Evolutionary conservation across 2,888 invertebrate species (phyloP), one percentile per base, ranked within the genome.

Genomic region (Pterobdella sp.): DNA sequence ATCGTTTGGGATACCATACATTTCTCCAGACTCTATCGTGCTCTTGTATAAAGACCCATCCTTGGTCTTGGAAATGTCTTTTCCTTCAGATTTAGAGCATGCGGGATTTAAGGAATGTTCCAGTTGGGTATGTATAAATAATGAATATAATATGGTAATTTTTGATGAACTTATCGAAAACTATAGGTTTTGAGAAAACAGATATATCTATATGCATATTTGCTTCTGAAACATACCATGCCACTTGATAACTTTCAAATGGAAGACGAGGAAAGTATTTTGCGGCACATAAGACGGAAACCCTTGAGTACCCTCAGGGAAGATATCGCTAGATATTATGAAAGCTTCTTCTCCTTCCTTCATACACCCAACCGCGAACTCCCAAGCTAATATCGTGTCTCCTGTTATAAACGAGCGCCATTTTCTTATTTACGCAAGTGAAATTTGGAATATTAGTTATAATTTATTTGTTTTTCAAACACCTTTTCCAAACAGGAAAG

Each of bases 401-500:
- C 52, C 69, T 69, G 69, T n/a, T 31, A 60, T 60, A 31, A 60
- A 60, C 31, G 60, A 60, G 31, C 26, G 31, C 31, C 60, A 31
- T 31, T 31, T 60, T 26, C 26, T 60, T 60, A 60, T 60, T 60
- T 60, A n/a, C n/a, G n/a, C n/a, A n/a, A n/a, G n/a, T n/a, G n/a
- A n/a, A n/a, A n/a, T n/a, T n/a, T n/a, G n/a, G n/a, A n/a, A n/a
- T n/a, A n/a, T 65, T 18, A 34, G 2, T 65, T 29, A n/a, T n/a
- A n/a, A 26, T 14, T 63, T 14, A 14, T 63, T 26, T 14, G 63
- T 26, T 63, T 63, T n/a, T 14, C 2, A 31, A 26, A 7, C 85
- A 90, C 93, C 91, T 88, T 90, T 89, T 75, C 93, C 94, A 68
- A 97, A 85, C 76, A 88, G 87, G 82, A 97, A 97, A 79, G 89